Evolutionary conservation across 2,888 invertebrate genomes (phyloP).

Genomic region (Oscheius sp.): DNA sequence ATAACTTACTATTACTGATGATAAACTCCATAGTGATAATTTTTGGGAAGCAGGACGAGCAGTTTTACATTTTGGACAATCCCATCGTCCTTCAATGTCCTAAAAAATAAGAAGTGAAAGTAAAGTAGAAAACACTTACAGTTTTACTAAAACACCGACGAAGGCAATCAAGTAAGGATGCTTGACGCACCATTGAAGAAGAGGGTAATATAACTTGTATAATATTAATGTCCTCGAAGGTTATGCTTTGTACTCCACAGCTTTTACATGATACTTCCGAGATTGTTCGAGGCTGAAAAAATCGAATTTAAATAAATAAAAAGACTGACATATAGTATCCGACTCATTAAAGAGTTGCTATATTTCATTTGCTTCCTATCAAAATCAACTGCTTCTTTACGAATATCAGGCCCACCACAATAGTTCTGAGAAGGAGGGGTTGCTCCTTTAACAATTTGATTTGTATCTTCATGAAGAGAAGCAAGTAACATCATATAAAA

Average conservation of each 20-base stretch:
- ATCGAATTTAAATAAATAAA: conserved; percentile 1
- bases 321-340: conserved; percentile 58
- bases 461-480: conserved; percentile 71
- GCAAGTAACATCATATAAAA: conserved; percentile 74
- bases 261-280: conserved; percentile 52
- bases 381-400: conserved; percentile 53
- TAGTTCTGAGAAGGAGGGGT: conserved; percentile 62
- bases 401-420: conserved; percentile 51
- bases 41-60: conserved; percentile 45
- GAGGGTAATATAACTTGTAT: conserved; percentile 39
- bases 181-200: background rate
- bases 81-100: conserved; percentile 60
- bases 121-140: background rate
- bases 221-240: conserved; percentile 57
- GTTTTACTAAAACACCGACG: background rate
- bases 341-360: conserved; percentile 58
- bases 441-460: conserved; percentile 37
- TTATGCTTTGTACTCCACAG: conserved; percentile 55
- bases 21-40: conserved; percentile 60
- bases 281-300: conserved; percentile 56
- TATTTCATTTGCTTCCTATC: conserved; percentile 41
- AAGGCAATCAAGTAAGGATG: conserved; percentile 46
- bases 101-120: conserved; percentile 20
- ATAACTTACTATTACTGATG: conserved; percentile 35
- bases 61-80: conserved; percentile 61